Evolutionary conservation across 2,113 vertebrate species (phyloP).

Genomic region (Bagarius yarrelli): DNA sequence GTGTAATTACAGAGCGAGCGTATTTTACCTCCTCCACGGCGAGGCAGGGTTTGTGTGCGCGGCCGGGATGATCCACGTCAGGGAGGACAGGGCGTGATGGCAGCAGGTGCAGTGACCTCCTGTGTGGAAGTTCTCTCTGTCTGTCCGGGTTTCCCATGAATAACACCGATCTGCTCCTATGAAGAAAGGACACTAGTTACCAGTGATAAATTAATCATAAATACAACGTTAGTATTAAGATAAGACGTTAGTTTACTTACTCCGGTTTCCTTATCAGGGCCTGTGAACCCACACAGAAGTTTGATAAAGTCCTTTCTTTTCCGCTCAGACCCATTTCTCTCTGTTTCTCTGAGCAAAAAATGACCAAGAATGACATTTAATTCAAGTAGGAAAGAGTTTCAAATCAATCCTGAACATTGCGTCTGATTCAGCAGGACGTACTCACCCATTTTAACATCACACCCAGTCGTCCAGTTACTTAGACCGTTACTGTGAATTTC

Average conservation of each 20-base stretch:
- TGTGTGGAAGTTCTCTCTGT: slow-evolving; percentile 58
- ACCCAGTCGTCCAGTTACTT: slow-evolving; percentile 59
- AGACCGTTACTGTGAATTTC: slow-evolving; percentile 65
- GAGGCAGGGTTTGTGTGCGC: slow-evolving; percentile 68
- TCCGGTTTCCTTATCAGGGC: slow-evolving; percentile 67
- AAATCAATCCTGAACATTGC: neutral
- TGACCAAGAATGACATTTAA: no score
- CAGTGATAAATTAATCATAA: neutral
- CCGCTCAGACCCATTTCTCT: slow-evolving; percentile 54
- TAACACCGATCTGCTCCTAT: slow-evolving; percentile 53
- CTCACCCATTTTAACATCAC: slow-evolving; percentile 73
- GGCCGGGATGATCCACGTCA: slow-evolving; percentile 46
- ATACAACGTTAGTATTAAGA: neutral
- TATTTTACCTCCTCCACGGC: slow-evolving; percentile 72
- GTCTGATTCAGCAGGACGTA: neutral
- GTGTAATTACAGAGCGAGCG: neutral
- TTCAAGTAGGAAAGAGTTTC: no score
- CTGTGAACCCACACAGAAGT: slow-evolving; percentile 58
- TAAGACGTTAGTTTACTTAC: slow-evolving; percentile 48
- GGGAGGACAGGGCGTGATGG: slow-evolving; percentile 59
- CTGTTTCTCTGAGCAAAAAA: slow-evolving; percentile 69
- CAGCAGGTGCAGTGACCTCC: slow-evolving; percentile 66
- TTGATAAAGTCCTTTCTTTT: slow-evolving; percentile 55
- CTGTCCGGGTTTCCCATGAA: slow-evolving; percentile 58
- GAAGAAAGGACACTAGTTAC: neutral